Conservation (phyloP, 2,113 vertebrate genomes). For the Elachura formosa region DNA sequence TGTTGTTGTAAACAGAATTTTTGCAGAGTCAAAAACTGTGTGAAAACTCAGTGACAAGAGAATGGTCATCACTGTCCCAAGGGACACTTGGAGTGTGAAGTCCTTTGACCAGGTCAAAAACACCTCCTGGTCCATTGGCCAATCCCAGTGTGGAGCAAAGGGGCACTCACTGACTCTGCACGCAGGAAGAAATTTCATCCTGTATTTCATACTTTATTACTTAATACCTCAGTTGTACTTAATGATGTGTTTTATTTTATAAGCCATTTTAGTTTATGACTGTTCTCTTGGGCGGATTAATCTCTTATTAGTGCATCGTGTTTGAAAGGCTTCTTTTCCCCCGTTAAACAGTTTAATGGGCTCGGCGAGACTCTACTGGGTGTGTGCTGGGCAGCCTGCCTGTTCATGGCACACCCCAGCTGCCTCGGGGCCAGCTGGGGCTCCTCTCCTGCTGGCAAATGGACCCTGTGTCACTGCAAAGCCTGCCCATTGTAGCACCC, state of each 20-base stretch:
- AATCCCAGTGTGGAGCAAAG: accelerated
- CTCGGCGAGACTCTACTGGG: neutral
- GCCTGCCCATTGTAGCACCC: too few species aligned
- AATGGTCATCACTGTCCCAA: accelerated
- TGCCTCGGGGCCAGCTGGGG: neutral
- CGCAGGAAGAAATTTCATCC: neutral
- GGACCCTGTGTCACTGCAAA: accelerated
- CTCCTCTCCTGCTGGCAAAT: neutral
- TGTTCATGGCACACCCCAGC: accelerated
- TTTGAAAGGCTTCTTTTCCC: conserved; percentile 25
- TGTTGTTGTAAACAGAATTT: neutral
- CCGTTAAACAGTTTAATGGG: neutral
- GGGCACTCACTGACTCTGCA: neutral
- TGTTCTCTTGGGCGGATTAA: conserved; percentile 49
- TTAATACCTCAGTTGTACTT: conserved; percentile 57
- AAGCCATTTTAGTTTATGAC: neutral
- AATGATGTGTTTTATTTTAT: conserved; percentile 39
- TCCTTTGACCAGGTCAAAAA: neutral
- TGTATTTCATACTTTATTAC: neutral
- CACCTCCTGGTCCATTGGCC: neutral
- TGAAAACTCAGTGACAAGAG: neutral
- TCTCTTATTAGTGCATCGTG: conserved; percentile 31
- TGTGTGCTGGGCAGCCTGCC: conserved; percentile 18
- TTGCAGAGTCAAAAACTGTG: neutral
- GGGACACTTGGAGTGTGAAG: neutral